Evolutionary conservation across 2,113 vertebrate species (phyloP).

Genomic region (Gymnorhina tibicen): DNA sequence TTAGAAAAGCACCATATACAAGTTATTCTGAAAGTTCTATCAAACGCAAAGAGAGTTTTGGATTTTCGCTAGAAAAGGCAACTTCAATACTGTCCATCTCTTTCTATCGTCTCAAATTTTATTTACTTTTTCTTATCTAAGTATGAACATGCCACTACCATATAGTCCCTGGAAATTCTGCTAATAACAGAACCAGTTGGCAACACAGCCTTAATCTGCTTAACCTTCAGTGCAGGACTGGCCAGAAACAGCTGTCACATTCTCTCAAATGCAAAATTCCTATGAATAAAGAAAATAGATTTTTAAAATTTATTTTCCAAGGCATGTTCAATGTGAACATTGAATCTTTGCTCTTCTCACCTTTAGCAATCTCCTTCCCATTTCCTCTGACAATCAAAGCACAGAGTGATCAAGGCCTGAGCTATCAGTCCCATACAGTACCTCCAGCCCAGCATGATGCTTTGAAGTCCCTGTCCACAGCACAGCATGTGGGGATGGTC

Average conservation of each 20-base stretch:
- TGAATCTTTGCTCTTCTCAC: background rate
- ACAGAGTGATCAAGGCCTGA: background rate
- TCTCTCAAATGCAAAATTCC: background rate
- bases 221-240: background rate
- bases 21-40: background rate
- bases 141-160: background rate
- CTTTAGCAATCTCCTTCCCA: background rate
- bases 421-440: background rate
- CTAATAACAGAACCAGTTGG: background rate
- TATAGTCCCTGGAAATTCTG: background rate
- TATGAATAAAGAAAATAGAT: background rate
- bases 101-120: background rate
- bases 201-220: background rate
- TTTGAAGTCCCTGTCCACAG: background rate
- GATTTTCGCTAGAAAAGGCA: background rate
- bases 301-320: background rate
- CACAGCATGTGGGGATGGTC: background rate
- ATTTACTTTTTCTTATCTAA: slow-evolving; percentile 3
- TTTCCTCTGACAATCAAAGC: background rate
- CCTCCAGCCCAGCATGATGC: background rate
- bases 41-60: background rate
- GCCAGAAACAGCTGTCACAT: background rate
- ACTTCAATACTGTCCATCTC: background rate
- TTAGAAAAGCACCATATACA: background rate
- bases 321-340: background rate